phyloP scores from a whole-genome alignment of 2,888 invertebrate species.

The Hipparchia semele region DNA sequence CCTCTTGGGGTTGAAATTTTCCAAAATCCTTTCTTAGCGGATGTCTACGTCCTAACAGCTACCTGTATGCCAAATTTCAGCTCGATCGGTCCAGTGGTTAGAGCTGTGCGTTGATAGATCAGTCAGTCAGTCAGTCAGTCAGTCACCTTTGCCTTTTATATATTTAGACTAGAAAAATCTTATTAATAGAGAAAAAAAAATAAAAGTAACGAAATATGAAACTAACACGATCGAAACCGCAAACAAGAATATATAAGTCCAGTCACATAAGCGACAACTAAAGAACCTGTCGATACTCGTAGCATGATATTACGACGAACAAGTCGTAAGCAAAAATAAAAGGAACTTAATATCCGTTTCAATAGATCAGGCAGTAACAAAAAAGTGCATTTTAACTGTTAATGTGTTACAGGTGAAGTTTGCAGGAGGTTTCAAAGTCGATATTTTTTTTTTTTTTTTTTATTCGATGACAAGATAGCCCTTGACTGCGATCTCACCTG shows the following conservation, averaged over 20 bases:
- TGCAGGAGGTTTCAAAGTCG: background rate
- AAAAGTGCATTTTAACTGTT: slow-evolving; percentile 32
- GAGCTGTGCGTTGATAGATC: too few species aligned
- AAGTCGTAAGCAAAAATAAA: slow-evolving; percentile 30
- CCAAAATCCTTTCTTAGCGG: too few species aligned
- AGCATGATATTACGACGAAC: slow-evolving; percentile 14
- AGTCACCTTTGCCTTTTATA: too few species aligned
- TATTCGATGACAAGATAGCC: too few species aligned
- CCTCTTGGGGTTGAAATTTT: too few species aligned
- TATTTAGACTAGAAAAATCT: background rate
- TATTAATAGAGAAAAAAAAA: slow-evolving; percentile 11
- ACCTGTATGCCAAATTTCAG: too few species aligned
- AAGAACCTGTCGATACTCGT: slow-evolving; percentile 18
- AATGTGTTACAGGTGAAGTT: background rate
- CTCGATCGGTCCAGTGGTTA: too few species aligned
- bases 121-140: too few species aligned
- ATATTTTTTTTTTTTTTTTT: too few species aligned
- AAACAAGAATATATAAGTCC: slow-evolving; percentile 24
- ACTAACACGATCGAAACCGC: slow-evolving; percentile 11
- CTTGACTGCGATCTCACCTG: too few species aligned
- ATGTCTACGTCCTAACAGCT: too few species aligned
- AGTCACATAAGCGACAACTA: slow-evolving; percentile 21
- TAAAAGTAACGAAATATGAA: slow-evolving; percentile 16
- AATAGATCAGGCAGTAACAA: slow-evolving; percentile 32
- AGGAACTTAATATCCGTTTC: slow-evolving; percentile 27